Evolutionary conservation across 2,113 vertebrate species (phyloP), one percentile per base, ranked within the genome.

Genomic region (Sarotherodon lohbergeri): DNA sequence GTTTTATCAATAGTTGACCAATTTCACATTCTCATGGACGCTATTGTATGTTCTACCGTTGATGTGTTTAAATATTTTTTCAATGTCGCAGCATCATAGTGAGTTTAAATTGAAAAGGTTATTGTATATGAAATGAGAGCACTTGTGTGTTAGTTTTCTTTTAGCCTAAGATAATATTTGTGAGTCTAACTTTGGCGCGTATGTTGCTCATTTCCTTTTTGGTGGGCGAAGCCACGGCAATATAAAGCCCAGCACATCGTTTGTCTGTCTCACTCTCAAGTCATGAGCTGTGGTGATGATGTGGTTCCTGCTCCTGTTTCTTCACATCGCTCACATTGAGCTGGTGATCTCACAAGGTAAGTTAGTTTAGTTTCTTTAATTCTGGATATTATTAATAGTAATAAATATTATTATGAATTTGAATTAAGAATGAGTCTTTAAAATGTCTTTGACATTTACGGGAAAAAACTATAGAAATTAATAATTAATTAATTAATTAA

Each of bases 291-390:
- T 22, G 19, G 46, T 29, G 54, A 92, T 1, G 22, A 94, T 93
- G 92, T 86, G 84, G 89, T 57, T 87, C 83, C 56, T 88, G 24
- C 80, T 92, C 1, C 41, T 89, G 5, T 79, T 94, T 11, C 29
- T 92, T 83, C n/a, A 1, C 81, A 6, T 43, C 1, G 39, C 66
- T 79, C 55, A 11, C 10, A 0, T 19, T 43, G 29, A 83, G 83
- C 78, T 14, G 2, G 4, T 43, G 8, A 13, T 3, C 9, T 5
- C 2, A 46, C 3, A 88, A 81, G 63, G 90, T 19, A 83, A 91
- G 57, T 89, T 7, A 32, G 19, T 73, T 73, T 73, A 82, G 0
- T 48, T 39, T 59, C 27, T 32, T 29, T 32, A 32, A 59, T 59
- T 59, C 57, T 32, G 57, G 56, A 32, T 59, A 27, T 59, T 59